These are phyloP conservation scores for Rhyacichthys aspro DNA, from an alignment of 2,797 vertebrate genomes.

Conservation along the genomic window DNA sequence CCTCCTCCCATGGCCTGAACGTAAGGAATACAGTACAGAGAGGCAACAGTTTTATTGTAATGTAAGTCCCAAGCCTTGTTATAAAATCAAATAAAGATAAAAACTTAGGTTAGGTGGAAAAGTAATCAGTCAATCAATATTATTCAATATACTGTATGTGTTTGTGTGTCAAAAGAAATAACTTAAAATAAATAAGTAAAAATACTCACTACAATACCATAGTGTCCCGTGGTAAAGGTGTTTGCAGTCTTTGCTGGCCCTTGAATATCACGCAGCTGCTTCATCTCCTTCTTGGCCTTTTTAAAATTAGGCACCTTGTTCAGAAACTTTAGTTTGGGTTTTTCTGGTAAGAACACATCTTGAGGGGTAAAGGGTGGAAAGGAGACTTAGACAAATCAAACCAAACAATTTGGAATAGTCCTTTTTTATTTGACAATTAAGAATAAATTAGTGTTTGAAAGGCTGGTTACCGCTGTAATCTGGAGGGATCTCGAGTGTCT, in stretches of 20 bases:
- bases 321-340: slow-evolving; percentile 86
- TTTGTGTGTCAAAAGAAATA: not conserved
- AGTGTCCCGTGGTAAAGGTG: slow-evolving; percentile 85
- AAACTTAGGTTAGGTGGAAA: too few species aligned
- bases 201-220: slow-evolving; percentile 89
- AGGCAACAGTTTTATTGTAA: not conserved
- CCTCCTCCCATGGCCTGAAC: slow-evolving; percentile 91
- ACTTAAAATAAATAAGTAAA: not conserved
- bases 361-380: slow-evolving; percentile 11
- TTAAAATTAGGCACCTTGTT: slow-evolving; percentile 88
- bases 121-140: too few species aligned
- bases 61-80: not conserved
- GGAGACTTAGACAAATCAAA: not conserved
- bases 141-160: too few species aligned
- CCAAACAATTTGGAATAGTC: slow-evolving; percentile 1
- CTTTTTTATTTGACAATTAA: not conserved
- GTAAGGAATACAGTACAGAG: not conserved
- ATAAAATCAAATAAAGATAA: not conserved
- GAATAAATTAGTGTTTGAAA: not conserved
- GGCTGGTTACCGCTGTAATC: slow-evolving; percentile 83
- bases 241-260: slow-evolving; percentile 80
- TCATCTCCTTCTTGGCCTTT: slow-evolving; percentile 84
- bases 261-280: slow-evolving; percentile 86
- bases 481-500: slow-evolving; percentile 81
- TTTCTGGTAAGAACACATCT: slow-evolving; percentile 85